These are phyloP conservation scores for Oligia latruncula DNA, from an alignment of 2,888 invertebrate species.

Conservation along the genomic window DNA sequence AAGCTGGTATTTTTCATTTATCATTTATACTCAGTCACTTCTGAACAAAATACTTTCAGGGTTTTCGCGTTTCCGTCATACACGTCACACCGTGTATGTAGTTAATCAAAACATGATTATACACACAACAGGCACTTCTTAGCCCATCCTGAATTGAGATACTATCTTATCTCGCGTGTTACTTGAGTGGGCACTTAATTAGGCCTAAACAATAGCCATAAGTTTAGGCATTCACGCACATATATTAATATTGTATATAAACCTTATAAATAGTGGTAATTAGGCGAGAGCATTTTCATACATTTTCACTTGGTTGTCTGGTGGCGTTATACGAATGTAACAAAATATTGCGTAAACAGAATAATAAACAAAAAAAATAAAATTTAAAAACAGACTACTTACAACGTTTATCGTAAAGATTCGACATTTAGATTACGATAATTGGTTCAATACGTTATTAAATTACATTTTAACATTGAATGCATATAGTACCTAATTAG, in stretches of 20 bases:
- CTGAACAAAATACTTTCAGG: neutral
- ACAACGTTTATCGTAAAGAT: neutral
- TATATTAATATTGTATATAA: slow-evolving; percentile 4
- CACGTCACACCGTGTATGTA: neutral
- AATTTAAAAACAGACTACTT: neutral
- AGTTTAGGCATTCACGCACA: slow-evolving; percentile 20
- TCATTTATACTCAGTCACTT: too few species aligned
- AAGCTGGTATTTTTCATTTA: too few species aligned
- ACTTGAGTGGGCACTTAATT: slow-evolving; percentile 49
- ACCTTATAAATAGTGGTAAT: neutral
- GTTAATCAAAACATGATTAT: slow-evolving; percentile 30
- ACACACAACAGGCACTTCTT: slow-evolving; percentile 21
- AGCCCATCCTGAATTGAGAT: slow-evolving; percentile 28
- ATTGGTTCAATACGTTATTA: slow-evolving; percentile 10
- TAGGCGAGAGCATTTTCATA: slow-evolving; percentile 7
- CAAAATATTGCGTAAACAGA: neutral
- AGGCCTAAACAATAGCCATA: slow-evolving; percentile 44
- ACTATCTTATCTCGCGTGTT: slow-evolving; percentile 42
- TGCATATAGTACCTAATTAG: slow-evolving; percentile 21
- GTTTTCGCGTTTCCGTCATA: neutral
- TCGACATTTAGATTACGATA: slow-evolving; percentile 32
- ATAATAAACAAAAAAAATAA: neutral
- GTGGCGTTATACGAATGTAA: neutral
- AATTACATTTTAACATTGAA: slow-evolving; percentile 17
- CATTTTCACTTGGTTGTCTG: slow-evolving; percentile 1